phyloP scores from a whole-genome alignment of 2,888 invertebrate species.

The Pyrrhosoma nymphula region DNA sequence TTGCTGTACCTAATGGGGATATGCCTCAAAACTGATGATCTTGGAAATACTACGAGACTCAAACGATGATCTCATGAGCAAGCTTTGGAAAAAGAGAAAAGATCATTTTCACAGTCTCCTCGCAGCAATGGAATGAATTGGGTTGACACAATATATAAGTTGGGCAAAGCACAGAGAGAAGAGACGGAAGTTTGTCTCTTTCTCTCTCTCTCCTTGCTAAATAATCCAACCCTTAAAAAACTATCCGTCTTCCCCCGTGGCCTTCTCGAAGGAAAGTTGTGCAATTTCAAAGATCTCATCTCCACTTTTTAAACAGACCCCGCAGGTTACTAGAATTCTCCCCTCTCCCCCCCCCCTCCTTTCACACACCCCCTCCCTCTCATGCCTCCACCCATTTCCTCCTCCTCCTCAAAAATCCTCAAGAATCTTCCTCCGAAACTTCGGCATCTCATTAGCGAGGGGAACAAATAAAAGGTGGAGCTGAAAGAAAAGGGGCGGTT shows the following conservation, averaged over 20 bases:
- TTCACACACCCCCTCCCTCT: too few species aligned
- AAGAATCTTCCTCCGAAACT: conserved; percentile 27
- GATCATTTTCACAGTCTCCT: background rate
- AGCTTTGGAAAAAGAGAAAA: background rate
- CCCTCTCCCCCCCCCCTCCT: background rate
- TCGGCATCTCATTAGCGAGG: conserved; percentile 36
- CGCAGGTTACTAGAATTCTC: background rate
- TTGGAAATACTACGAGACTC: background rate
- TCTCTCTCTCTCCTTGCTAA: background rate
- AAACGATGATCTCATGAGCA: background rate
- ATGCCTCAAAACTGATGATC: background rate
- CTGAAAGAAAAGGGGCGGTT: background rate
- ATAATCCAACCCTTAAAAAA: conserved; percentile 23
- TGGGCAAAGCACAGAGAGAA: background rate
- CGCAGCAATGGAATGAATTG: background rate
- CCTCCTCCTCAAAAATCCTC: conserved; percentile 19
- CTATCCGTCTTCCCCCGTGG: background rate
- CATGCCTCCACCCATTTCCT: background rate
- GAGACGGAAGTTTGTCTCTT: background rate
- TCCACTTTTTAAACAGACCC: conserved; percentile 31
- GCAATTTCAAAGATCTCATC: conserved; percentile 35
- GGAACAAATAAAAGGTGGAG: conserved; percentile 36
- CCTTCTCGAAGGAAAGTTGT: background rate
- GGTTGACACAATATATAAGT: background rate
- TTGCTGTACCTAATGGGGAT: too few species aligned